These are phyloP conservation scores for Halichoeres trimaculatus DNA, from an alignment of 2,113 vertebrate genomes.

Conservation along the genomic window DNA sequence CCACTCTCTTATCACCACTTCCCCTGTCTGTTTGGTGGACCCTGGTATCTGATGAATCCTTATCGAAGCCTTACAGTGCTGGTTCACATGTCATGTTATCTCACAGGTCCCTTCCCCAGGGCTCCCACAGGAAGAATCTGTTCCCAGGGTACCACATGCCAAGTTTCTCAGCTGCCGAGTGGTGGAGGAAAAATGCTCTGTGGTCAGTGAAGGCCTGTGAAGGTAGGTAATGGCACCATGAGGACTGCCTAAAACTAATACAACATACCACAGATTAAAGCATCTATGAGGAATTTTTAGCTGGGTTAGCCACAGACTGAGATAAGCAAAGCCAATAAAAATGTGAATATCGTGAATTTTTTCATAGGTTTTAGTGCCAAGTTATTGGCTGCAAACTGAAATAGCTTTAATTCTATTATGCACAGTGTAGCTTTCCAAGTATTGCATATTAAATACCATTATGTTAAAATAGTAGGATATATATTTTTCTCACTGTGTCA, in stretches of 20 bases:
- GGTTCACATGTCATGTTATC: conserved; percentile 84
- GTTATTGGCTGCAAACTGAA: too few relatives aligned
- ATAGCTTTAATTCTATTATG: too few relatives aligned
- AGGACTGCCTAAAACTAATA: neutral
- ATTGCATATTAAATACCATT: too few relatives aligned
- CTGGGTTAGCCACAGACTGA: too few relatives aligned
- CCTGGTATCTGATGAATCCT: conserved; percentile 75
- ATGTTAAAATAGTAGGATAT: too few relatives aligned
- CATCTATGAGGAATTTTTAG: too few relatives aligned
- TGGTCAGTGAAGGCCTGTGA: conserved; percentile 27
- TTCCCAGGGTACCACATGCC: conserved; percentile 71
- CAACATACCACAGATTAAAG: neutral
- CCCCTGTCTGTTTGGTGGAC: conserved; percentile 79
- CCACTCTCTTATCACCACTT: conserved; percentile 77
- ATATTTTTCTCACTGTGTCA: too few relatives aligned
- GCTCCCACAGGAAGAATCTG: conserved; percentile 77
- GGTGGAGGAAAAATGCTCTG: conserved; percentile 24
- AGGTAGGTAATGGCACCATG: conserved; percentile 13
- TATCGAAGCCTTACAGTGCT: conserved; percentile 77
- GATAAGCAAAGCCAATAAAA: too few relatives aligned
- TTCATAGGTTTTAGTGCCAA: too few relatives aligned
- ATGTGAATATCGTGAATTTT: too few relatives aligned
- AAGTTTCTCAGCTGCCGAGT: conserved; percentile 51
- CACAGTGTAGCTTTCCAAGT: too few relatives aligned
- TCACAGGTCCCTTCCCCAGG: conserved; percentile 78